Conservation (phyloP, 2,113 vertebrate genomes). For the Oenanthe oenanthe region DNA sequence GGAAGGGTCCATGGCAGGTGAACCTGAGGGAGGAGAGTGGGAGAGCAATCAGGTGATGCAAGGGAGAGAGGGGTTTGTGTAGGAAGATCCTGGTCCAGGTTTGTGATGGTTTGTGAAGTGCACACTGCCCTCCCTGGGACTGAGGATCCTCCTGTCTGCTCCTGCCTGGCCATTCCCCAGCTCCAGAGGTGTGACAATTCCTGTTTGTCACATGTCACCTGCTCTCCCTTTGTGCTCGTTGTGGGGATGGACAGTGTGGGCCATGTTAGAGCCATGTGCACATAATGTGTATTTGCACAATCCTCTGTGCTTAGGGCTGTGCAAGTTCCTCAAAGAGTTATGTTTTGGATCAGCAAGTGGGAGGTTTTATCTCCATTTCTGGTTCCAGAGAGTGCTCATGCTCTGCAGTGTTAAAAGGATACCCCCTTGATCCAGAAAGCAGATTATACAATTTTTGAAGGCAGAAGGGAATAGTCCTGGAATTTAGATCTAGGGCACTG, state of each 20-base stretch:
- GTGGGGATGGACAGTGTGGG: neutral
- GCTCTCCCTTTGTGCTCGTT: neutral
- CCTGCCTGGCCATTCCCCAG: neutral
- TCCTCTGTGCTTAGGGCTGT: neutral
- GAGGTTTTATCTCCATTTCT: neutral
- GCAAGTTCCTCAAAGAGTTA: neutral
- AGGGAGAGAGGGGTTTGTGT: neutral
- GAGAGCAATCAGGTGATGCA: neutral
- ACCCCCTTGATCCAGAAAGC: neutral
- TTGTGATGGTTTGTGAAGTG: neutral
- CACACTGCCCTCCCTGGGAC: neutral
- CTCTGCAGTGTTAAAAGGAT: neutral
- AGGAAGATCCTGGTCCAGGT: neutral
- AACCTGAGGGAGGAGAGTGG: neutral
- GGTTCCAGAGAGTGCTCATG: neutral
- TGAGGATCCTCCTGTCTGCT: neutral
- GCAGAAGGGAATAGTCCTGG: neutral
- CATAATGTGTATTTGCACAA: neutral
- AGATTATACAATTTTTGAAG: neutral
- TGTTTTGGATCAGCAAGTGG: neutral
- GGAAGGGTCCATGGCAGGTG: neutral
- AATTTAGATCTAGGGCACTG: neutral
- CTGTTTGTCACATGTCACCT: fast-evolving
- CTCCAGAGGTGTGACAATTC: fast-evolving
- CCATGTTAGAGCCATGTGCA: neutral